Conservation (phyloP, 2,797 vertebrate species). For the Microctenopoma stevenorrisi region DNA sequence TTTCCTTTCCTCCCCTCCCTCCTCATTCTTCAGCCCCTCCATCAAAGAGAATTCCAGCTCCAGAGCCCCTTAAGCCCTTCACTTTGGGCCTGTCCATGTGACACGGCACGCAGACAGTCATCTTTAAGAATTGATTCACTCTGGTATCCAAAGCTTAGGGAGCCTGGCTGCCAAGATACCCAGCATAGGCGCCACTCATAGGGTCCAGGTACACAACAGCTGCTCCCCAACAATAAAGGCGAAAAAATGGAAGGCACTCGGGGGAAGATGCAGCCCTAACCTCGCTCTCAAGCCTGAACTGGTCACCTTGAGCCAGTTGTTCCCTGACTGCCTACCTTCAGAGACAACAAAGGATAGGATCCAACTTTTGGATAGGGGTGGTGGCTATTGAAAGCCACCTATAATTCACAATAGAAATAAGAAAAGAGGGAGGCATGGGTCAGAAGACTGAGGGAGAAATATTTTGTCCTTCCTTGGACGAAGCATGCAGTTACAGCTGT, state of each 20-base stretch:
- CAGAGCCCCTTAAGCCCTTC: slow-evolving; percentile 84
- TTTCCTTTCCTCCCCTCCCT: slow-evolving; percentile 82
- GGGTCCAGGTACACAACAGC: slow-evolving; percentile 86
- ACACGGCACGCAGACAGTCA: slow-evolving; percentile 82
- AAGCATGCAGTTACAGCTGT: slow-evolving; percentile 48
- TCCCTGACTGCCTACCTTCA: slow-evolving; percentile 71
- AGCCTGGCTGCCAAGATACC: slow-evolving; percentile 84
- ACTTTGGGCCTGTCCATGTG: slow-evolving; percentile 76
- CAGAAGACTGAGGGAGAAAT: slow-evolving; percentile 32
- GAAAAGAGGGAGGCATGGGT: neutral
- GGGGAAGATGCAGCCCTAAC: slow-evolving; percentile 82
- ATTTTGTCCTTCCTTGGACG: slow-evolving; percentile 73
- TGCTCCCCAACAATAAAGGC: slow-evolving; percentile 85
- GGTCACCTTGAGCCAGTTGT: slow-evolving; percentile 87
- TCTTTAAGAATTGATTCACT: slow-evolving; percentile 88
- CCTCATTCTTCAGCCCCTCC: slow-evolving; percentile 77
- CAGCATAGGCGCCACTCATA: slow-evolving; percentile 79
- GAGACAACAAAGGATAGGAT: slow-evolving; percentile 65
- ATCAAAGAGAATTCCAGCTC: slow-evolving; percentile 84
- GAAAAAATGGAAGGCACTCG: slow-evolving; percentile 83
- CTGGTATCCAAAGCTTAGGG: slow-evolving; percentile 83
- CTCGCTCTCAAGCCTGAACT: slow-evolving; percentile 77
- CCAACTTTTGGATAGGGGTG: slow-evolving; percentile 64
- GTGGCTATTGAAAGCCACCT: slow-evolving; percentile 58
- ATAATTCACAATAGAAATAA: slow-evolving; percentile 57